phyloP scores from a whole-genome alignment of 2,113 vertebrate genomes.

The Naja naja region DNA sequence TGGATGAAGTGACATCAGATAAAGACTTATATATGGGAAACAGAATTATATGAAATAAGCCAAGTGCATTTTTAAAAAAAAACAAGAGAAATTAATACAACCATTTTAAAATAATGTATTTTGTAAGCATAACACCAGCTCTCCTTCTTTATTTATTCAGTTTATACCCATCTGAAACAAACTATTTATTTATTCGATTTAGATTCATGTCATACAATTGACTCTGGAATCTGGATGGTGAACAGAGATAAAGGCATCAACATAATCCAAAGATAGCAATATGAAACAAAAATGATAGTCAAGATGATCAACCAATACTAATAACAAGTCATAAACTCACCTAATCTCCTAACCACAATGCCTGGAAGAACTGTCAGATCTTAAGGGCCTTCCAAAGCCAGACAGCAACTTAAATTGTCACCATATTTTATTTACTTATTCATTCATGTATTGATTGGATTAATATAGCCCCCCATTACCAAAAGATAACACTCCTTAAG shows the following conservation, averaged over 20 bases:
- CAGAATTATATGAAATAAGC: not conserved
- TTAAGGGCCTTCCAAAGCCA: not conserved
- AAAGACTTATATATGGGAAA: not conserved
- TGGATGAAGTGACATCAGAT: not conserved
- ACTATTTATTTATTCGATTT: not conserved
- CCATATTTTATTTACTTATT: no score
- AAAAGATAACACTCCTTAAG: no score
- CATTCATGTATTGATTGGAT: no score
- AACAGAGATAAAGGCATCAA: not conserved
- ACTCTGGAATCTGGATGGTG: not conserved
- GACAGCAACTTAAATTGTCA: not conserved
- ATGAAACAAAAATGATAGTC: not conserved
- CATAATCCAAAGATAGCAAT: not conserved
- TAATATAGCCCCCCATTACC: no score
- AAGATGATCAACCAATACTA: not conserved
- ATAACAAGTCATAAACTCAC: not conserved
- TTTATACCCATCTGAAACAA: not conserved
- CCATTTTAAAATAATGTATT: not conserved
- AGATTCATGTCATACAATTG: not conserved
- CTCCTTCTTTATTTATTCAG: not conserved
- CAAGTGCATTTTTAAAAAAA: not conserved
- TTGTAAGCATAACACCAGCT: not conserved
- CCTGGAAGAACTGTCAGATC: not conserved
- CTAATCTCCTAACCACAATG: not conserved
- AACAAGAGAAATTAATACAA: not conserved